phyloP scores from a whole-genome alignment of 2,113 vertebrate species.

The Xerus inauris region DNA sequence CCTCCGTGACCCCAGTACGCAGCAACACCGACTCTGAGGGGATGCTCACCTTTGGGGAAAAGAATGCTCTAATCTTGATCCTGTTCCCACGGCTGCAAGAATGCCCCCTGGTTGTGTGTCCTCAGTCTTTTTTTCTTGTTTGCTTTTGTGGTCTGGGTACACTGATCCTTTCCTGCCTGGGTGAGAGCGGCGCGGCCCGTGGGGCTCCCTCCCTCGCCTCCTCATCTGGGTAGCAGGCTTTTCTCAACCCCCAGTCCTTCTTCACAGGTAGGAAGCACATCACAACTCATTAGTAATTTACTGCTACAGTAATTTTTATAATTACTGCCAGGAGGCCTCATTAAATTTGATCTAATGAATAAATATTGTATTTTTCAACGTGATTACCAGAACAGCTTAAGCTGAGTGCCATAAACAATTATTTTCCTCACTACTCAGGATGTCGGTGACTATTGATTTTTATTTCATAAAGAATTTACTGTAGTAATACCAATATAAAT shows the following conservation, averaged over 20 bases:
- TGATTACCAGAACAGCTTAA: constrained; percentile 99
- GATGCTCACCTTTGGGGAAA: constrained; percentile 71
- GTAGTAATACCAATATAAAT: constrained; percentile 79
- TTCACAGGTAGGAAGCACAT: constrained; percentile 96
- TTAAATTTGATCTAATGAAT: constrained; percentile 99
- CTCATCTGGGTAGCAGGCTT: constrained; percentile 94
- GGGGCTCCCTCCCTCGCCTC: constrained; percentile 92
- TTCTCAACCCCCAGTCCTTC: constrained; percentile 97
- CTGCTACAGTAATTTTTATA: constrained; percentile 99
- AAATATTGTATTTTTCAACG: constrained; percentile 99
- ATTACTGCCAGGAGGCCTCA: constrained; percentile 99
- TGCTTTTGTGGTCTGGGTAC: constrained; percentile 85
- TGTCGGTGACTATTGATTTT: constrained; percentile 97
- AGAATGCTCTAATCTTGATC: constrained; percentile 71
- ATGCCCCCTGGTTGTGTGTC: constrained; percentile 50
- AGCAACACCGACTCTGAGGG: neutral
- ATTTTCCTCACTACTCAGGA: constrained; percentile 99
- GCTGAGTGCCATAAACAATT: constrained; percentile 99
- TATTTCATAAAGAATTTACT: constrained; percentile 89
- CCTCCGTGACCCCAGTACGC: constrained; percentile 63
- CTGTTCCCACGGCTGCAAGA: constrained; percentile 64
- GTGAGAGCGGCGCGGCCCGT: constrained; percentile 90
- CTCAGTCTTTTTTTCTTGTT: constrained; percentile 55
- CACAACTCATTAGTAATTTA: constrained; percentile 99
- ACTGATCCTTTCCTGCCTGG: constrained; percentile 87